These are phyloP conservation scores for Porites lobata DNA, from an alignment of 92 coral and sea anemone genomes.

Conservation along the genomic window DNA sequence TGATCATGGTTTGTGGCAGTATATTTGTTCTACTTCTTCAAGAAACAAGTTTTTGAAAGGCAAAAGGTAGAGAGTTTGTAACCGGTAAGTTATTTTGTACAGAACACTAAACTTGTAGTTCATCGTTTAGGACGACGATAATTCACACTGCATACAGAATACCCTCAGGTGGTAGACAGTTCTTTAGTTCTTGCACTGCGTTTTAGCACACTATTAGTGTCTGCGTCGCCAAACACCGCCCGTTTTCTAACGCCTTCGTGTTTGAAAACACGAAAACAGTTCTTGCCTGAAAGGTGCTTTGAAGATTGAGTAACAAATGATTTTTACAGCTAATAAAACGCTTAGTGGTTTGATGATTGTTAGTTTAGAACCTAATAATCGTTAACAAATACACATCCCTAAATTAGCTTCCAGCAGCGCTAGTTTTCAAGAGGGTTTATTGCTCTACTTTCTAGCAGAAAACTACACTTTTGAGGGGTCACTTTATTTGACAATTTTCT, in stretches of 20 bases:
- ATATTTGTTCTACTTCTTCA: background rate
- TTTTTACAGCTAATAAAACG: conserved; percentile 23
- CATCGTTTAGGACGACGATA: background rate
- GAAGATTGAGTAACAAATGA: background rate
- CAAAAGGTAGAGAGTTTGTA: background rate
- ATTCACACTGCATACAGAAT: background rate
- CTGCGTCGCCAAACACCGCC: background rate
- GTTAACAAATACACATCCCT: conserved; percentile 4
- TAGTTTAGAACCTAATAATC: conserved; percentile 51
- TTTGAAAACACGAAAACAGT: background rate
- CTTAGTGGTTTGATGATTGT: conserved; percentile 27
- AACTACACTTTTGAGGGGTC: background rate
- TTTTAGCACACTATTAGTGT: background rate
- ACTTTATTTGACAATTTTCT: background rate
- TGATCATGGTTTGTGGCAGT: background rate
- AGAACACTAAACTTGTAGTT: background rate
- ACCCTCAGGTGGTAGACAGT: background rate
- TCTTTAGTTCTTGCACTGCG: background rate
- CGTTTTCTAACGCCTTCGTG: background rate
- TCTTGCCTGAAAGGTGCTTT: background rate
- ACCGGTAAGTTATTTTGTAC: conserved; percentile 5
- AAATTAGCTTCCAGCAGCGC: conserved; percentile 43
- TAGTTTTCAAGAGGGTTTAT: background rate
- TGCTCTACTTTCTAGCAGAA: background rate
- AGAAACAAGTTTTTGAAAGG: background rate